Base-by-base conservation (phyloP, 2,888 invertebrate genomes). In the Lepidochrysops patricia region DNA sequence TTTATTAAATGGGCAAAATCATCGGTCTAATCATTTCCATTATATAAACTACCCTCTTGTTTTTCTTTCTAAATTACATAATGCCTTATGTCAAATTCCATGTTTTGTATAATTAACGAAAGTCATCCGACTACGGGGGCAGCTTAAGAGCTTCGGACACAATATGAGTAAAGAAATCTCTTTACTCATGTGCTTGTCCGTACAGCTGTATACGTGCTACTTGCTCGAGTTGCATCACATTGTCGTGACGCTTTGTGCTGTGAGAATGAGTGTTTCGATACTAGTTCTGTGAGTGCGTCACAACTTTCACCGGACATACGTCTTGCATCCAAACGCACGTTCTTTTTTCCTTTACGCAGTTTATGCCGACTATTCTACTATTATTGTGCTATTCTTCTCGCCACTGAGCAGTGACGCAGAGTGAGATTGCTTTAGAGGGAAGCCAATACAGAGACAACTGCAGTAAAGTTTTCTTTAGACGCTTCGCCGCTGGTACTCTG, bases 221-320 rank as follows among this genome's bases (percentile, higher is more conserved):
- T 54, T 54, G 49, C 23, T 25, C 26, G 13, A 56, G 35, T 58
- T 60, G 50, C 57, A 54, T 26, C 43, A 57, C 61, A 23, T 12
- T 56, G 26, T 4, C 60, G 43, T 43, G 13, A 19, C 27, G 29
- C 29, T 19, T 19, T 54, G 19, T 32, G 54, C 13, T 54, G 26
- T 50, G 48, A 32, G 34, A 50, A 34, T 6, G 34, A 58, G 34
- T 49, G 58, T 34, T 58, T 34, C 49, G 59, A 54, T 62, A 62
- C 67, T 62, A 60, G 65, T 65, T 75, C 77, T 80, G 81, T 77
- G 78, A 79, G 80, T 82, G 80, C 87, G 85, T 87, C 86, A 84
- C 79, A 86, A 87, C 88, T 88, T 88, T 88, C 88, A 82, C 88
- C 86, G 67, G 64, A 66, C 63, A 57, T 70, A 67, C 50, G 72